A percentile compares a stretch with the other conserved stretches of the same genome.
Conservation (phyloP, 2,888 invertebrate species). For the Lathronympha strigana region DNA sequence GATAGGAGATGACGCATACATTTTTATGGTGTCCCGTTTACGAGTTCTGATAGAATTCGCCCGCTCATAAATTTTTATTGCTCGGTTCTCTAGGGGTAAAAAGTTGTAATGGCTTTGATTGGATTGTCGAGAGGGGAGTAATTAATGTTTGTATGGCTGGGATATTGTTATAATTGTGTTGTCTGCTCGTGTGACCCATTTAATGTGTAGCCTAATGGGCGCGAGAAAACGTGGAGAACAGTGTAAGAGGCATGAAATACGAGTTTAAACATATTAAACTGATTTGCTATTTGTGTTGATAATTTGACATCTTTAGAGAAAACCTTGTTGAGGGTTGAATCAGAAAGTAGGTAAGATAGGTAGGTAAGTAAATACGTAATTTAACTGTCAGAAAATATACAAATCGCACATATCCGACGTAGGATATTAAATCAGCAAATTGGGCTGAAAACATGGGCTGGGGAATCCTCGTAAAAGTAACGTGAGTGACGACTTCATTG, state of each 20-base stretch:
- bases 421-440: too few relatives aligned
- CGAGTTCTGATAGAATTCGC: constrained; percentile 67
- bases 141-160: constrained; percentile 32
- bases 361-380: too few relatives aligned
- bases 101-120: constrained; percentile 49
- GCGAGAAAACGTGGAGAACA: background rate
- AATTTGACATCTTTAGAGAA: too few relatives aligned
- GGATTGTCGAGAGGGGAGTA: constrained; percentile 41
- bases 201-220: background rate
- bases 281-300: too few relatives aligned
- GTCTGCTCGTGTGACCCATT: constrained; percentile 5
- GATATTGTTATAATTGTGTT: constrained; percentile 14
- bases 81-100: constrained; percentile 54
- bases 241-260: background rate
- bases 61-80: constrained; percentile 67
- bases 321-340: too few relatives aligned
- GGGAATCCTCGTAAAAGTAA: too few relatives aligned
- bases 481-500: too few relatives aligned
- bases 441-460: too few relatives aligned
- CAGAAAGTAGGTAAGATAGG: too few relatives aligned
- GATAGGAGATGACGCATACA: constrained; percentile 59
- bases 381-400: too few relatives aligned
- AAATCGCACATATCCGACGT: too few relatives aligned
- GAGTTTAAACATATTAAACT: background rate
- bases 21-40: constrained; percentile 69